These are phyloP conservation scores for Drosophila tanythrix DNA, from an alignment of 2,888 invertebrate genomes.

Conservation along the genomic window DNA sequence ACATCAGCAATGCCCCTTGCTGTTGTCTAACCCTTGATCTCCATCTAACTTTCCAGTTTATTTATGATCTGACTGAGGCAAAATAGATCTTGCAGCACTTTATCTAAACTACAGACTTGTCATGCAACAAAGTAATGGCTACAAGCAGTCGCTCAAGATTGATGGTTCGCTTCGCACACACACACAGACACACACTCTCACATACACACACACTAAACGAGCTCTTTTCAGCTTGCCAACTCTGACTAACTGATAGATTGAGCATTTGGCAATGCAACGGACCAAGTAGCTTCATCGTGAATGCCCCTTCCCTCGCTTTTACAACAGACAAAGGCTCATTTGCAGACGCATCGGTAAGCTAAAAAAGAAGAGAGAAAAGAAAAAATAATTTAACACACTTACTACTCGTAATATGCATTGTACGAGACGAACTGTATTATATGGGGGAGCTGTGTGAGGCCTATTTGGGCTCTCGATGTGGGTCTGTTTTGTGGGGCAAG, in stretches of 20 bases:
- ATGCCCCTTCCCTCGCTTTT: constrained; percentile 24
- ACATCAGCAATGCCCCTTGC: constrained; percentile 10
- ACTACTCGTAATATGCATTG: constrained; percentile 72
- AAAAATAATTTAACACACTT: constrained; percentile 69
- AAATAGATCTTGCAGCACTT: constrained; percentile 41
- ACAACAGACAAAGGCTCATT: constrained; percentile 71
- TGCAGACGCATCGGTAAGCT: constrained; percentile 65
- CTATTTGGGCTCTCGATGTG: constrained; percentile 49
- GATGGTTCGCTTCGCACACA: constrained; percentile 34
- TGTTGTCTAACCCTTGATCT: constrained; percentile 28
- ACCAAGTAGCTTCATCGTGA: constrained; percentile 50
- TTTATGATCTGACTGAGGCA: constrained; percentile 35
- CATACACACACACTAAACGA: constrained; percentile 21
- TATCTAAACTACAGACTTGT: constrained; percentile 29
- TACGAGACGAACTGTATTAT: constrained; percentile 25
- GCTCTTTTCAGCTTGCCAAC: constrained; percentile 7
- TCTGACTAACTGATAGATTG: constrained; percentile 30
- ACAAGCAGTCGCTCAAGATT: constrained; percentile 34
- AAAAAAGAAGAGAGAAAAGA: constrained; percentile 36
- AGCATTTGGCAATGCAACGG: constrained; percentile 55
- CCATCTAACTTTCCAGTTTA: constrained; percentile 20
- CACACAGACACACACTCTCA: constrained; percentile 22
- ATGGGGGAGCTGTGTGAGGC: constrained; percentile 27
- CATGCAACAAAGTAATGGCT: constrained; percentile 26
- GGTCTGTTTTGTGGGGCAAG: constrained; percentile 52